A percentile compares a stretch with the other conserved stretches of the same genome.
phyloP scores from a whole-genome alignment of 2,888 invertebrate genomes.

The Oxytorus armatus region DNA sequence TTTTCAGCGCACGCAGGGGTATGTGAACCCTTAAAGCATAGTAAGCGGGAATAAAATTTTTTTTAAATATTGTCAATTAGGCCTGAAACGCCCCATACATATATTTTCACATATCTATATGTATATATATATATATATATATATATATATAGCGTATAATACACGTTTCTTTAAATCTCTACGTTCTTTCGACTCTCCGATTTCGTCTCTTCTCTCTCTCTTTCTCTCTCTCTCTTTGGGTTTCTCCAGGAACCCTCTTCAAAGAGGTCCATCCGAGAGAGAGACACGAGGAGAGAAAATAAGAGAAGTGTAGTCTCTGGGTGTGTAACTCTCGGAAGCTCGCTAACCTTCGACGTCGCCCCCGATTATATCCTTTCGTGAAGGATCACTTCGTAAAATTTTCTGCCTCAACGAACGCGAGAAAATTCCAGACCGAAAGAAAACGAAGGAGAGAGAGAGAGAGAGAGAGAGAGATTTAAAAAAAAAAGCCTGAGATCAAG shows the following conservation, averaged over 20 bases:
- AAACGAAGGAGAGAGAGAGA: slow-evolving; percentile 24
- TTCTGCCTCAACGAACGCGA: slow-evolving; percentile 47
- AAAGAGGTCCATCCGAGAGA: not conserved
- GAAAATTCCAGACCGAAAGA: slow-evolving; percentile 45
- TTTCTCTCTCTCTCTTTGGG: slow-evolving; percentile 16
- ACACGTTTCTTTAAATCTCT: slow-evolving; percentile 24
- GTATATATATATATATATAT: slow-evolving; percentile 14
- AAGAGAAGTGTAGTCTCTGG: slow-evolving; percentile 8
- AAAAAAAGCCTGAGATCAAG: slow-evolving; percentile 42
- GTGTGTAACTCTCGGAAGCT: slow-evolving; percentile 45
- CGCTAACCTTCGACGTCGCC: slow-evolving; percentile 60
- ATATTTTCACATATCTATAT: slow-evolving; percentile 8
- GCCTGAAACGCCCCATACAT: slow-evolving; percentile 9
- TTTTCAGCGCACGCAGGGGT: too few species aligned
- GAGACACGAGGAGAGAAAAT: slow-evolving; percentile 10
- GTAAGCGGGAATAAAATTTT: too few species aligned
- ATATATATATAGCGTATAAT: slow-evolving; percentile 28
- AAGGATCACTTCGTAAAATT: slow-evolving; percentile 49
- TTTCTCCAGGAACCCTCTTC: slow-evolving; percentile 48
- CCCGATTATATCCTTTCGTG: slow-evolving; percentile 63
- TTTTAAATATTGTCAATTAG: slow-evolving; percentile 1
- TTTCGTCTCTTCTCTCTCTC: slow-evolving; percentile 19
- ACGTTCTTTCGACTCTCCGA: slow-evolving; percentile 49
- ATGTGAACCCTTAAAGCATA: too few species aligned
- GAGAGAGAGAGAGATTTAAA: slow-evolving; percentile 46